Evolutionary conservation across 1,140 invertebrate species (phyloP), one percentile per base, ranked within the genome.

Genomic region (Myzus persicae): DNA sequence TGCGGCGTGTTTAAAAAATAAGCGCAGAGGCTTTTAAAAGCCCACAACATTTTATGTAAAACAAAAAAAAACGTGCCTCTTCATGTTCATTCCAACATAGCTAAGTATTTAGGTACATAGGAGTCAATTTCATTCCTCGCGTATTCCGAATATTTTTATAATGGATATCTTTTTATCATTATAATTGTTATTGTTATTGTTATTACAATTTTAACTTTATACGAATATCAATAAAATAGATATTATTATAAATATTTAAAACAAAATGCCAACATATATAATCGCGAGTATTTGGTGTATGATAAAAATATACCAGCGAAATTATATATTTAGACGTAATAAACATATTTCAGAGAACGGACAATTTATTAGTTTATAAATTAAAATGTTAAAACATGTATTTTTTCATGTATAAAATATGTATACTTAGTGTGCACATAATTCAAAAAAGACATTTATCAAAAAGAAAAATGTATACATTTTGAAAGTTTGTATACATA

Each of bases 261-360:
- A 5, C 36, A 76, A n/a, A 76, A 76, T 36, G 11, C 14, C n/a
- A 76, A 76, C 59, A n/a, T n/a, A n/a, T n/a, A n/a, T 18, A 76
- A 76, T 76, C n/a, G 59, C 59, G 59, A 26, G 31, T 76, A 84
- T 40, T 26, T 87, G 11, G 42, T 18, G 26, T n/a, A 46, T 87
- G 42, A 87, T 87, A 87, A 87, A 87, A 31, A 87, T 44, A 87
- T 44, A 42, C 42, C 31, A 44, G 22, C 42, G 31, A 44, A 87
- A 87, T 87, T 87, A 87, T 87, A 87, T 44, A 87, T 87, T 87
- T 87, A 87, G 84, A 87, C 31, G 42, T 44, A 87, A 87, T 87
- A 87, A 87, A 44, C 85, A 46, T 87, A 87, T 87, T 44, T 46
- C 44, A n/a, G 22, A 88, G 84, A 46, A 46, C 26, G 85, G 8